Conservation (phyloP, 2,797 vertebrate genomes). For the Erithacus rubecula region DNA sequence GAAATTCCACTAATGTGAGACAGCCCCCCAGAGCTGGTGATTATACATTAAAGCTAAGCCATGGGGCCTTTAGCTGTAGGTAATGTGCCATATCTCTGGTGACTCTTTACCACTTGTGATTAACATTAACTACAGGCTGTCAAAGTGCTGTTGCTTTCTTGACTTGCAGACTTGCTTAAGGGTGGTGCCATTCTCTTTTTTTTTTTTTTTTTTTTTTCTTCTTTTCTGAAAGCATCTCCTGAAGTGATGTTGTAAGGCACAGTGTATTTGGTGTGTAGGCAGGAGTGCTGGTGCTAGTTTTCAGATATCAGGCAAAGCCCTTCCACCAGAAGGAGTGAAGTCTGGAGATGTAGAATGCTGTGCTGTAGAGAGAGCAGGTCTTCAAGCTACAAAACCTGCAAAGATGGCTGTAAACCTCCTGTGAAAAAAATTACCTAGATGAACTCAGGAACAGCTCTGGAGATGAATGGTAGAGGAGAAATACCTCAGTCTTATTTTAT, state of each 20-base stretch:
- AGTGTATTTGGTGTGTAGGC: neutral
- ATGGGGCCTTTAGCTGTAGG: conserved; percentile 49
- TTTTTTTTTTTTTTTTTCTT: neutral
- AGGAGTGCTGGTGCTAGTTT: neutral
- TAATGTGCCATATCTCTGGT: conserved; percentile 43
- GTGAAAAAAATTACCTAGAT: neutral
- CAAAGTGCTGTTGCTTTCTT: neutral
- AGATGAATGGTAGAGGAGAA: neutral
- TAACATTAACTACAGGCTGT: neutral
- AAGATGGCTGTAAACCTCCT: neutral
- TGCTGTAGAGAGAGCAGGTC: neutral
- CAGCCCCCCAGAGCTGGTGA: conserved; percentile 29
- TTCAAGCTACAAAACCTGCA: neutral
- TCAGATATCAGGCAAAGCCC: neutral
- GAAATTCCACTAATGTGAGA: conserved; percentile 53
- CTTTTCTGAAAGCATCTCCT: neutral
- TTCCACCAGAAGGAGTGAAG: neutral
- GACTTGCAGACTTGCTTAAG: neutral
- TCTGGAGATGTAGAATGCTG: neutral
- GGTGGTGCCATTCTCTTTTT: neutral
- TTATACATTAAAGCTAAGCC: conserved; percentile 40
- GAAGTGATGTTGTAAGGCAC: neutral
- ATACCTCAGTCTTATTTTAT: neutral
- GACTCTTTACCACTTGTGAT: neutral
- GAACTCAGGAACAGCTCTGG: neutral